Conservation (phyloP, 2,888 invertebrate species). For the Labia minor region DNA sequence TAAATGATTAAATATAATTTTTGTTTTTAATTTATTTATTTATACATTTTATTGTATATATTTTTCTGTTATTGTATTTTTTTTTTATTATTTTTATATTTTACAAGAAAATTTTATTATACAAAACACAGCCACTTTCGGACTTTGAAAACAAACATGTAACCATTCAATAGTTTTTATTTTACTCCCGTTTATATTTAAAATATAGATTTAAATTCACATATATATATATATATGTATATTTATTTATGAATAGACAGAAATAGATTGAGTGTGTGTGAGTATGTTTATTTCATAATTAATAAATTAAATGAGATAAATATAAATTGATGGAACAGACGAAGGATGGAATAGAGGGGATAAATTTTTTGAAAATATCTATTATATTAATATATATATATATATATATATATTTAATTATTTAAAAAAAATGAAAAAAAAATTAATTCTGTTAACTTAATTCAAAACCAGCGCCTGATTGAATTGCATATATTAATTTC, state of each 20-base stretch:
- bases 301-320: too few species aligned
- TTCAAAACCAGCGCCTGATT: constrained; percentile 93
- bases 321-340: too few species aligned
- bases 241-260: neutral
- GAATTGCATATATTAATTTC: constrained; percentile 85
- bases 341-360: too few species aligned
- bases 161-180: neutral
- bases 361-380: neutral
- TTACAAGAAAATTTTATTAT: neutral
- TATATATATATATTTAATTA: too few species aligned
- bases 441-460: constrained; percentile 54
- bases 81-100: too few species aligned
- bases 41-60: too few species aligned
- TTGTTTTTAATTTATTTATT: too few species aligned
- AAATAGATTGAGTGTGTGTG: neutral
- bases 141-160: neutral
- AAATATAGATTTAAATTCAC: neutral
- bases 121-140: neutral
- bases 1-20: too few species aligned
- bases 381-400: too few species aligned
- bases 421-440: neutral
- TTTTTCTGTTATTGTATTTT: too few species aligned
- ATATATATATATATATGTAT: neutral
- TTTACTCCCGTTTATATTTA: constrained; percentile 9
- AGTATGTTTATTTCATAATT: too few species aligned